Evolutionary conservation across 2,797 vertebrate genomes (phyloP).

Genomic region (Propithecus deckenii): DNA sequence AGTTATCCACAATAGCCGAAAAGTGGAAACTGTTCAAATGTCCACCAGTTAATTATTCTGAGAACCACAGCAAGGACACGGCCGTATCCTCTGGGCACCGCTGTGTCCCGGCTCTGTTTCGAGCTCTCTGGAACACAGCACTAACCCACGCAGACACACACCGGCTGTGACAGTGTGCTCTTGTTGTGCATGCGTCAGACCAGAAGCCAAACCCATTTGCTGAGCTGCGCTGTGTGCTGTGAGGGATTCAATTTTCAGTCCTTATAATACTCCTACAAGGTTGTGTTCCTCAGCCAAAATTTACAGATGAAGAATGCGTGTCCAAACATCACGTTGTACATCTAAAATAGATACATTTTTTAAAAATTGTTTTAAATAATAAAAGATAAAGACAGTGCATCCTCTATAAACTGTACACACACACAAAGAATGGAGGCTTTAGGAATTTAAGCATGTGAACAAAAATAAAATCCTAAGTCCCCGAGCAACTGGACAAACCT

Average conservation of each 20-base stretch:
- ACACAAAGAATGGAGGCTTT: neutral
- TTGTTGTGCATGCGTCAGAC: rapidly evolving
- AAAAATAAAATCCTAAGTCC: no score
- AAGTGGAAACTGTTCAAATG: no score
- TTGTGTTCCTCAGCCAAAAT: neutral
- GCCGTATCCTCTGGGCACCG: neutral
- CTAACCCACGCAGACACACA: no score
- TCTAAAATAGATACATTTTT: neutral
- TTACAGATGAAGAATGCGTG: neutral
- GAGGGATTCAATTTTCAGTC: neutral
- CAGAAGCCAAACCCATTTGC: neutral
- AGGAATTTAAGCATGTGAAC: neutral
- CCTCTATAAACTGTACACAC: neutral
- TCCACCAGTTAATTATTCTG: neutral
- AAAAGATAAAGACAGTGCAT: neutral
- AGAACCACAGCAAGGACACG: neutral
- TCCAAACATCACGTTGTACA: neutral
- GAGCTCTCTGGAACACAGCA: neutral
- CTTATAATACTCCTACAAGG: neutral
- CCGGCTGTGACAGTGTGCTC: neutral
- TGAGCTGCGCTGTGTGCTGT: neutral
- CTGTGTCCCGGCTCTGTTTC: neutral
- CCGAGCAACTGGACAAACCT: no score
- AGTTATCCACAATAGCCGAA: no score
- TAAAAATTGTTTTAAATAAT: no score